Base-by-base conservation (phyloP, 2,113 vertebrate genomes). In the Chaetodon trifascialis region DNA sequence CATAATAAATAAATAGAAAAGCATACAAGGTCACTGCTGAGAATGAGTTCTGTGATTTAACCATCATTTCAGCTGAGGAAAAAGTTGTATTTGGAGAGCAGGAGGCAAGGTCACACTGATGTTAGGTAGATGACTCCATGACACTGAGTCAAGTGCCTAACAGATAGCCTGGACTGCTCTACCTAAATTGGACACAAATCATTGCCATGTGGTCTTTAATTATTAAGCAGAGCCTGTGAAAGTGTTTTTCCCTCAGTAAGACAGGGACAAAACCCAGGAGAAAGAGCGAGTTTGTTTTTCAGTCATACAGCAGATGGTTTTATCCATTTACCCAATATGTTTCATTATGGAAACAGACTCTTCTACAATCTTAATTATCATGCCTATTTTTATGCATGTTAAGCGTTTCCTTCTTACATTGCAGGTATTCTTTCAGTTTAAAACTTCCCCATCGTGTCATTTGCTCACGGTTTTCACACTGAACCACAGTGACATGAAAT, bases 181-280 rank as follows among this genome's bases (percentile, higher is more conserved):
- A 66, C 64, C 75, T 62, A 25, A 86, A 72, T 34, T 73, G 49
- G 82, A 73, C 67, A 83, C 23, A 59, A 81, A 82, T 81, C 77
- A 63, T 73, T 72, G 19, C 59, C 47, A 67, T 19, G 68, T 76
- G 52, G 69, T 72, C 67, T 40, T 82, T 68, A 73, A 65, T 86
- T 86, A 87, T 78, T 51, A 70, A 58, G 70, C 5, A 65, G 44
- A 60, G 36, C 30, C 36, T 52, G 23, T 69, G 17, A 38, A 76
- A 23, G 54, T 62, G 63, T 70, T 84, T 60, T 71, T 49, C 25
- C 47, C 16, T 25, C 21, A 71, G 63, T 46, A 55, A 54, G 17
- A 4, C 2, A 36, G 42, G 52, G 54, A 79, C 64, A 30, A 60
- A 69, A 62, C 55, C 46, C 30, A 76, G 47, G 44, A 76, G 60